phyloP scores from a whole-genome alignment of 1,140 invertebrate genomes.

The Halesus radiatus region DNA sequence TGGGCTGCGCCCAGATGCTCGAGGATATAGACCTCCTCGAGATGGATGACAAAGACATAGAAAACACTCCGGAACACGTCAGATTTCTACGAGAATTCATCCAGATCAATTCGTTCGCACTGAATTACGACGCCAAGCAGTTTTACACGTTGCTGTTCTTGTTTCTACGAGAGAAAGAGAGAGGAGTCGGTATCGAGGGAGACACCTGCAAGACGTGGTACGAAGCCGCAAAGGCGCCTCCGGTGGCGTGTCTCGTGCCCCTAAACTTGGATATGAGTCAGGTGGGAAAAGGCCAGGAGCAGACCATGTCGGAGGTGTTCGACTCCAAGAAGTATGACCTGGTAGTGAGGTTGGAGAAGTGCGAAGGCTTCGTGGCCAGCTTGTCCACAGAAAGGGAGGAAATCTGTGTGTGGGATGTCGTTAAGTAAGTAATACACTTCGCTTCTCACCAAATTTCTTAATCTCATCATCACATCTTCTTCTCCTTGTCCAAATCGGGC shows the following conservation, averaged over 20 bases:
- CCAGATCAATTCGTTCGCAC: slow-evolving; percentile 74
- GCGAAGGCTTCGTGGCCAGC: slow-evolving; percentile 78
- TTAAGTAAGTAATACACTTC: slow-evolving; percentile 64
- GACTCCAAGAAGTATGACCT: slow-evolving; percentile 69
- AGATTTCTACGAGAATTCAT: slow-evolving; percentile 76
- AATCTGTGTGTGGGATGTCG: slow-evolving; percentile 85
- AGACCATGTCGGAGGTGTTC: slow-evolving; percentile 63
- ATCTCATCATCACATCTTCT: too few relatives aligned
- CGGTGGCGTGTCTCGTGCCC: slow-evolving; percentile 70
- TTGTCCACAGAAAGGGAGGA: slow-evolving; percentile 81
- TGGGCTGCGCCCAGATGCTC: slow-evolving; percentile 75
- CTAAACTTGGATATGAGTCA: slow-evolving; percentile 62
- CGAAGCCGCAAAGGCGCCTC: slow-evolving; percentile 66
- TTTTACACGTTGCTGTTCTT: slow-evolving; percentile 79
- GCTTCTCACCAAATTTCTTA: too few relatives aligned
- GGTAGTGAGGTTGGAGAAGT: slow-evolving; percentile 71
- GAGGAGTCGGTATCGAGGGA: slow-evolving; percentile 61
- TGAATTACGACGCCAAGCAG: slow-evolving; percentile 83
- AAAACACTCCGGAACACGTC: slow-evolving; percentile 71
- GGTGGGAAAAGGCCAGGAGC: slow-evolving; percentile 57
- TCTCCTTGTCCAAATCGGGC: too few relatives aligned
- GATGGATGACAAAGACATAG: slow-evolving; percentile 57
- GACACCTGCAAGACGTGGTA: slow-evolving; percentile 65
- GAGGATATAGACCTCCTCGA: slow-evolving; percentile 75
- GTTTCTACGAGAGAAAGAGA: slow-evolving; percentile 68